Evolutionary conservation across 2,113 vertebrate genomes (phyloP), one percentile per base, ranked within the genome.

Genomic region (Lepus americanus): DNA sequence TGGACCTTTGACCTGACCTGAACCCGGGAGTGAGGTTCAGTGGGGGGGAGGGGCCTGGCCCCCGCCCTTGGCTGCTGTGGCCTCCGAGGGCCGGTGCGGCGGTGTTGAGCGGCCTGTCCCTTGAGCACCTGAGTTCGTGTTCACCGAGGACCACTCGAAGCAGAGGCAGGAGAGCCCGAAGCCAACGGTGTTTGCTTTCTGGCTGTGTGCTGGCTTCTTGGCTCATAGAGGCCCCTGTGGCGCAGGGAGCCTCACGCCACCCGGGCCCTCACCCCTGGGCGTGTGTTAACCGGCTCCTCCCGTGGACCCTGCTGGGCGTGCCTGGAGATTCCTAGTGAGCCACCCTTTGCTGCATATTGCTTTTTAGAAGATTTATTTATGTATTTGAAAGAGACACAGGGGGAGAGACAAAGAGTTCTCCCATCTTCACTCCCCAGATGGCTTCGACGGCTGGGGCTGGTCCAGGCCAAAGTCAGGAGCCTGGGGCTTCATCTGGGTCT

Each of bases 261-360:
- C n/a, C n/a, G 1, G 12, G 0, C 0, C 31, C 22, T 16, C 27
- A 51, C 36, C 2, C 14, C 14, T 1, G 3, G 51, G 20, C 0
- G 0, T 2, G 2, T 3, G 2, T 0, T 8, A 4, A 0, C n/a
- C 11, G 1, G 70, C 39, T 7, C 13, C 0, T 17, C 39, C 6
- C 9, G 1, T 7, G 6, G 1, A 0, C 44, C 13, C 36, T 5
- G 1, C 39, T 17, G 19, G 3, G 33, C 33, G 11, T 12, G 20
- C 6, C 2, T 0, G 7, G 78, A 2, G 0, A 23, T 36, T 55
- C 51, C 0, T 31, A 9, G 14, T 36, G 1, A 70, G 29, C 63
- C 12, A 6, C 51, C 11, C 23, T 6, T n/a, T 9, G 44, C 49
- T 49, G 85, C 51, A 5, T 31, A 5, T 31, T 53, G 44, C 6